These are phyloP conservation scores for Trematomus loennbergii DNA, from an alignment of 2,113 vertebrate genomes.

Conservation along the genomic window DNA sequence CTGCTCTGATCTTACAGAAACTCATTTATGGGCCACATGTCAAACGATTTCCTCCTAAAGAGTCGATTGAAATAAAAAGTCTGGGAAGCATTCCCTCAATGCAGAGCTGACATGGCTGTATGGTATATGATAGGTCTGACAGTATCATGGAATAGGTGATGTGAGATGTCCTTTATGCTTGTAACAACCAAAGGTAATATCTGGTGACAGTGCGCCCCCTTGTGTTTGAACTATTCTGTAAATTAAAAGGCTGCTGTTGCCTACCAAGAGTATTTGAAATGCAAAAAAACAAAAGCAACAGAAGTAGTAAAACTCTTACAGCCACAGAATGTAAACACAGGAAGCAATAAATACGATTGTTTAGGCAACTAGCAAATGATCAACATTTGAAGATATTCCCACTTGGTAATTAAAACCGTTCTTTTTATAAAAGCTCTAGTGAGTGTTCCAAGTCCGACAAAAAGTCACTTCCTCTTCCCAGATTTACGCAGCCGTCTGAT, in stretches of 20 bases:
- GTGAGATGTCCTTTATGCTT: background rate
- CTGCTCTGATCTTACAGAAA: conserved; percentile 5
- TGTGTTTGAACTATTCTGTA: conserved; percentile 38
- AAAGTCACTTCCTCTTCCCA: conserved; percentile 58
- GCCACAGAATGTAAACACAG: background rate
- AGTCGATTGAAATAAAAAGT: conserved; percentile 19
- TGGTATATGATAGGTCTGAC: background rate
- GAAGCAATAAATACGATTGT: conserved; percentile 35
- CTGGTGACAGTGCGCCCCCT: conserved; percentile 56
- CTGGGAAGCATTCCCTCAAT: background rate
- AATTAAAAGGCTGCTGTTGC: background rate
- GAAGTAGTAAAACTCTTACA: background rate
- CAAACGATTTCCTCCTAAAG: conserved; percentile 8
- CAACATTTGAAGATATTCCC: conserved; percentile 53
- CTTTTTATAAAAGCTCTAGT: background rate
- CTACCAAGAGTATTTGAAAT: background rate
- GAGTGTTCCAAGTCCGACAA: background rate
- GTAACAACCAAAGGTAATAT: conserved; percentile 10
- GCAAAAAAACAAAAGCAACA: background rate
- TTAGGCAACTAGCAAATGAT: conserved; percentile 52
- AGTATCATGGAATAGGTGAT: background rate
- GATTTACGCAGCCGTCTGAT: conserved; percentile 57
- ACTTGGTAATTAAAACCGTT: background rate
- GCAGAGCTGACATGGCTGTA: background rate
- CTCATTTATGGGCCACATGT: conserved; percentile 20